These are phyloP conservation scores for Halichoerus grypus DNA, from an alignment of 2,113 vertebrate species.

Conservation along the genomic window DNA sequence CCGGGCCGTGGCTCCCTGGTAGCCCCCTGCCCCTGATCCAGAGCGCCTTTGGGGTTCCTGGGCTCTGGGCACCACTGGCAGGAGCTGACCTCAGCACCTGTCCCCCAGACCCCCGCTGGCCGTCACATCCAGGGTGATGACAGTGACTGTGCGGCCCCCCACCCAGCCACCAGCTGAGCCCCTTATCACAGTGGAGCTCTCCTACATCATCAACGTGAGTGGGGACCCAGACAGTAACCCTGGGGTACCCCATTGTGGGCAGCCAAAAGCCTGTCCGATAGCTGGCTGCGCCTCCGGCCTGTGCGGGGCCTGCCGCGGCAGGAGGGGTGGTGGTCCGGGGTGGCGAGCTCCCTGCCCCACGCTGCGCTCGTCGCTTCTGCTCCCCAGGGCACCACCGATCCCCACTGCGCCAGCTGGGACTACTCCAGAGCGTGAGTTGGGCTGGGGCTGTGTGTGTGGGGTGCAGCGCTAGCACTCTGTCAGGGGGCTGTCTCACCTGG, in stretches of 20 bases:
- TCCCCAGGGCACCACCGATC: slow-evolving; percentile 95
- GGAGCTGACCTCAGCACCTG: slow-evolving; percentile 55
- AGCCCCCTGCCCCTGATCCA: not conserved
- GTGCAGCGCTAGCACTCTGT: not conserved
- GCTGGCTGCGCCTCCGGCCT: not conserved
- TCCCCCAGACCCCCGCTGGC: slow-evolving; percentile 90
- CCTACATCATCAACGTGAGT: slow-evolving; percentile 95
- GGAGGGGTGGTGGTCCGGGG: not conserved
- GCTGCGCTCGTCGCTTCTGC: slow-evolving; percentile 48
- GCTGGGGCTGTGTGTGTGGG: not conserved
- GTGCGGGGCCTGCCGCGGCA: not conserved
- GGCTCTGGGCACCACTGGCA: not conserved
- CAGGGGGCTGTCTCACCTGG: not conserved
- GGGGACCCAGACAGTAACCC: not conserved
- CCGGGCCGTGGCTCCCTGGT: not conserved
- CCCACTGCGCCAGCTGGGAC: slow-evolving; percentile 97
- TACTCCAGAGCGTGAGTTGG: slow-evolving; percentile 95
- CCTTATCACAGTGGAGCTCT: slow-evolving; percentile 96
- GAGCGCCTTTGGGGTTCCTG: not conserved
- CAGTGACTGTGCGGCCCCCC: slow-evolving; percentile 95
- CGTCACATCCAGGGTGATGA: slow-evolving; percentile 96
- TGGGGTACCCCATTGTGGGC: fast-evolving
- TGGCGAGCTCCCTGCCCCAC: fast-evolving
- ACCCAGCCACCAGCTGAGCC: slow-evolving; percentile 92
- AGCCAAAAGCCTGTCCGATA: not conserved